These are phyloP conservation scores for Drymodes brunneopygia DNA, from an alignment of 2,113 vertebrate genomes.

Conservation along the genomic window DNA sequence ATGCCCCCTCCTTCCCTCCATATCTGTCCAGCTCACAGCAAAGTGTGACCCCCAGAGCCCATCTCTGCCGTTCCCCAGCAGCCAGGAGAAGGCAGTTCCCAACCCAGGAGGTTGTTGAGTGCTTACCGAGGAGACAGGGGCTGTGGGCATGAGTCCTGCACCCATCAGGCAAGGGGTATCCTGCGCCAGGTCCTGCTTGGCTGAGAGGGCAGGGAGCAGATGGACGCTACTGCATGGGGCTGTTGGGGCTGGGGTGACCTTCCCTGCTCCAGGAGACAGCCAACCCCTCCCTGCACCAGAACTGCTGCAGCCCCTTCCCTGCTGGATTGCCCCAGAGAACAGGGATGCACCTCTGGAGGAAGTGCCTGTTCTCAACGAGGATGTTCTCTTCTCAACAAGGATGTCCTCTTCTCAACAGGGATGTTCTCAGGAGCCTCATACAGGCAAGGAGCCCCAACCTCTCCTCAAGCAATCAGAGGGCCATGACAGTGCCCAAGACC, in stretches of 20 bases:
- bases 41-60: background rate
- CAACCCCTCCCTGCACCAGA: background rate
- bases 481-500: background rate
- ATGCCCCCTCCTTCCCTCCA: fast-evolving
- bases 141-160: background rate
- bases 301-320: background rate
- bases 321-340: background rate
- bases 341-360: background rate
- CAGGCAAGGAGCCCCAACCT: background rate
- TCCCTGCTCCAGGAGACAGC: background rate
- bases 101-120: fast-evolving
- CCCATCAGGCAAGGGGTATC: background rate
- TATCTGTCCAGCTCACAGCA: background rate
- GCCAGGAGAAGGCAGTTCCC: background rate
- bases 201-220: constrained; percentile 50
- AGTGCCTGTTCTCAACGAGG: background rate
- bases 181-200: constrained; percentile 61
- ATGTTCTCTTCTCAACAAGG: no score
- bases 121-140: constrained; percentile 61
- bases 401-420: background rate
- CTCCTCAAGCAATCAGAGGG: background rate
- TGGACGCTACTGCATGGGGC: background rate
- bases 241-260: background rate
- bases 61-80: background rate
- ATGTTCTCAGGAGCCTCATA: background rate